Evolutionary conservation across 2,113 vertebrate species (phyloP), one percentile per base, ranked within the genome.

Genomic region (Serranochromis macrocephalus): DNA sequence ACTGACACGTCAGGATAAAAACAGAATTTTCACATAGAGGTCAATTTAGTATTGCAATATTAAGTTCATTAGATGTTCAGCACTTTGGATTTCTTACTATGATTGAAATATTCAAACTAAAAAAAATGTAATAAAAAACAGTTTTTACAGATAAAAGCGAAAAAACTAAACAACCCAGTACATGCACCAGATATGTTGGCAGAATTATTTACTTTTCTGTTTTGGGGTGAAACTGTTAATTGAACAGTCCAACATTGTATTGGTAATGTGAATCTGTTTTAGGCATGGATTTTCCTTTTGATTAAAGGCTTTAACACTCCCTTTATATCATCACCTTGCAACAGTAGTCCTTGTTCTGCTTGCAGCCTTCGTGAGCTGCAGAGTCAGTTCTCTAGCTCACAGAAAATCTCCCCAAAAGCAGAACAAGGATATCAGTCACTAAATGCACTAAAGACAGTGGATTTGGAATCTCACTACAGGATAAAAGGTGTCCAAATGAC

Each of bases 1-100:
- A 71, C 42, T 49, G 31, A 84, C 54, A 66, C 1, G 31, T 68
- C 33, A 85, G 3, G 13, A 33, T 66, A 17, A 85, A 73, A 40
- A 9, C 16, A 17, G n/a, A 14, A 66, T 89, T 79, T 63, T 7
- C 19, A 80, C 5, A 40, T 29, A 10, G 14, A 66, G 47, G 17
- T 58, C 16, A 79, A 3, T 80, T 49, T 86, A 24, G 51, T 83
- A 36, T 84, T 79, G 29, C 40, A 89, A 82, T 81, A 12, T 58
- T 80, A n/a, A 38, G 11, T 47, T 66, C 1, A 24, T 55, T 26
- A 83, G 3, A n/a, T 47, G 14, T 19, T 29, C 9, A 29, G 71
- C 26, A 29, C 42, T 75, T 29, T 19, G 21, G 24, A 19, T 75
- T 16, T 47, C 24, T 29, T 49, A 29, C 24, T 47, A 5, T 12